Conservation (phyloP, 2,888 invertebrate genomes). For the Gymnoscelis rufifasciata region DNA sequence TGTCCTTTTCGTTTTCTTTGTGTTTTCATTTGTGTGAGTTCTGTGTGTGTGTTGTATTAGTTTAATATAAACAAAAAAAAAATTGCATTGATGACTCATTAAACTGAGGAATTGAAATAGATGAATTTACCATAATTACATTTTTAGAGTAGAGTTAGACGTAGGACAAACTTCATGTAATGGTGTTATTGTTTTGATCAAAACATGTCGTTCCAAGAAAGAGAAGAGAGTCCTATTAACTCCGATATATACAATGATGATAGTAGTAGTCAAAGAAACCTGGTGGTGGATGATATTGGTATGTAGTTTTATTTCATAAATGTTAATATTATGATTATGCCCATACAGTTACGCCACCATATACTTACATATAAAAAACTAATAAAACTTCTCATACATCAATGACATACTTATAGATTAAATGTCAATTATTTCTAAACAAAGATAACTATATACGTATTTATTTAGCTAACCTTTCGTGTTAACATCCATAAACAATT, state of each 20-base stretch:
- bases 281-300: slow-evolving; percentile 59
- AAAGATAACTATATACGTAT: neutral
- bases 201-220: slow-evolving; percentile 51
- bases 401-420: neutral
- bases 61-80: slow-evolving; percentile 11
- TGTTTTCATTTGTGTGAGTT: slow-evolving; percentile 2
- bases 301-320: slow-evolving; percentile 18
- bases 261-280: slow-evolving; percentile 56
- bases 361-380: neutral
- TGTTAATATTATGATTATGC: neutral
- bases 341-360: neutral
- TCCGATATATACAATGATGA: slow-evolving; percentile 67
- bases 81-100: slow-evolving; percentile 19
- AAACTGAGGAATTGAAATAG: slow-evolving; percentile 5
- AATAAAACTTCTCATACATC: neutral
- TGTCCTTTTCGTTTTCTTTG: slow-evolving; percentile 7
- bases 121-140: neutral
- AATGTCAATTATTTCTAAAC: neutral
- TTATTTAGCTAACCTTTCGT: no score
- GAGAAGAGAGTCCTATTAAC: slow-evolving; percentile 68
- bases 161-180: slow-evolving; percentile 11
- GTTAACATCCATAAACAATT: no score
- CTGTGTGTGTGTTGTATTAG: no score
- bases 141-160: neutral
- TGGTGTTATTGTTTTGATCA: slow-evolving; percentile 43